A percentile compares a stretch with the other conserved stretches of the same genome.
These are phyloP conservation scores for Copidosoma aretas DNA, from an alignment of 2,888 invertebrate species.

Conservation along the genomic window DNA sequence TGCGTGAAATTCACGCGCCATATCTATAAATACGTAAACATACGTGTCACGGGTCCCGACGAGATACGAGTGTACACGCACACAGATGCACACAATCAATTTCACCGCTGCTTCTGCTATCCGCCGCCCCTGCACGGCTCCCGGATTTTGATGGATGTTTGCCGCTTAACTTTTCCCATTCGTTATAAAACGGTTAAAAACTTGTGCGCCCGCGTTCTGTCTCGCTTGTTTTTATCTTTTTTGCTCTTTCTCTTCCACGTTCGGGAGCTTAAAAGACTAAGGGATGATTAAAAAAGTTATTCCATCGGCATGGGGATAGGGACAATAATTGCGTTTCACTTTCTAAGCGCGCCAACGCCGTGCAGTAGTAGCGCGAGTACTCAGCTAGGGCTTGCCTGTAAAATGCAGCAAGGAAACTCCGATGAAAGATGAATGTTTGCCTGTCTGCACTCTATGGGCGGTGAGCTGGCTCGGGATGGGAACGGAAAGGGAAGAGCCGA, in stretches of 20 bases:
- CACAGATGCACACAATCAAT: too few species aligned
- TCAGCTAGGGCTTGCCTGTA: background rate
- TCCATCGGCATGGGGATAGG: background rate
- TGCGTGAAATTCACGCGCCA: too few species aligned
- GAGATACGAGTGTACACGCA: too few species aligned
- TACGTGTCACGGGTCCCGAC: too few species aligned
- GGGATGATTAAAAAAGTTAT: background rate
- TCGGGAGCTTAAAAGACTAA: background rate
- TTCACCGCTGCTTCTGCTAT: too few species aligned
- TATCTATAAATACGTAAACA: too few species aligned
- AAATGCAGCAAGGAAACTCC: slow-evolving; percentile 8
- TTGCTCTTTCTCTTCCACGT: background rate
- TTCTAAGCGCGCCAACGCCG: background rate
- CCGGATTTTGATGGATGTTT: background rate
- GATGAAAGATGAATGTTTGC: slow-evolving; percentile 25
- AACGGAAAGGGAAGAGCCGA: too few species aligned
- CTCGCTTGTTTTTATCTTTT: background rate
- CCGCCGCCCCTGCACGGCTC: background rate
- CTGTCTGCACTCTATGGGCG: background rate
- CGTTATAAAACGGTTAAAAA: background rate
- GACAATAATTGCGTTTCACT: background rate
- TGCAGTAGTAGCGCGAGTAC: too few species aligned
- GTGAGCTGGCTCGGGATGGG: too few species aligned
- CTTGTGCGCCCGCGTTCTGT: background rate
- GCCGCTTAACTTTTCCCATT: background rate